These are phyloP conservation scores for Dryobotodes eremita DNA, from an alignment of 2,888 invertebrate species.

Conservation along the genomic window DNA sequence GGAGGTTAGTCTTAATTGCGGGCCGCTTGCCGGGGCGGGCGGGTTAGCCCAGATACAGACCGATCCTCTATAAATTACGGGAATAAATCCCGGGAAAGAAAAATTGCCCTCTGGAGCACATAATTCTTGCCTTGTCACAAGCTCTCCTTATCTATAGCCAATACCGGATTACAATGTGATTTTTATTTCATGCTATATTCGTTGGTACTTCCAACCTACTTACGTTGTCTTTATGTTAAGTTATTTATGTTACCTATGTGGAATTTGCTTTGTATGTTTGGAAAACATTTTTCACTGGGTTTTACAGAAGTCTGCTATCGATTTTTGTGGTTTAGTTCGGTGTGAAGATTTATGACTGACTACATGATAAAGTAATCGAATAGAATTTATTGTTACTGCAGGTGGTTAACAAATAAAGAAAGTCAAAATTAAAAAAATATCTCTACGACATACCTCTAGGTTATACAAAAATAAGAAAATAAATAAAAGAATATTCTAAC, in stretches of 20 bases:
- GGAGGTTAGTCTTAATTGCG: conserved; percentile 87
- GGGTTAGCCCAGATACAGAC: conserved; percentile 90
- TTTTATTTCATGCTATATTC: conserved; percentile 89
- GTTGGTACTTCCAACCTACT: conserved; percentile 75
- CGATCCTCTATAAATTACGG: conserved; percentile 90
- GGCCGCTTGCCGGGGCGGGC: conserved; percentile 77
- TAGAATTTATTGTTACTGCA: background rate
- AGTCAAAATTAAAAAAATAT: background rate
- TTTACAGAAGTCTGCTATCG: background rate
- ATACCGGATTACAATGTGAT: conserved; percentile 91
- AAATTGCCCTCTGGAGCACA: conserved; percentile 91
- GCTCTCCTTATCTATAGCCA: conserved; percentile 90
- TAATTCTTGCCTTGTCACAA: conserved; percentile 91
- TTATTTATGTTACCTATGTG: conserved; percentile 62
- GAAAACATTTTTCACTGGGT: background rate
- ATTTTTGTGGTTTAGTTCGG: background rate
- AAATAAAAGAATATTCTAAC: background rate
- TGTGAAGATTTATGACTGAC: background rate
- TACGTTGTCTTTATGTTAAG: conserved; percentile 66
- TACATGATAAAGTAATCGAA: background rate
- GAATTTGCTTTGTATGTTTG: conserved; percentile 40
- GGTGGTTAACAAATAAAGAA: background rate
- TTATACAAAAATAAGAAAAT: background rate
- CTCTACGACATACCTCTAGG: background rate
- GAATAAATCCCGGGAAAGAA: conserved; percentile 91